Evolutionary conservation across 2,888 invertebrate species (phyloP), one percentile per base, ranked within the genome.

Genomic region (Latheticus oryzae): DNA sequence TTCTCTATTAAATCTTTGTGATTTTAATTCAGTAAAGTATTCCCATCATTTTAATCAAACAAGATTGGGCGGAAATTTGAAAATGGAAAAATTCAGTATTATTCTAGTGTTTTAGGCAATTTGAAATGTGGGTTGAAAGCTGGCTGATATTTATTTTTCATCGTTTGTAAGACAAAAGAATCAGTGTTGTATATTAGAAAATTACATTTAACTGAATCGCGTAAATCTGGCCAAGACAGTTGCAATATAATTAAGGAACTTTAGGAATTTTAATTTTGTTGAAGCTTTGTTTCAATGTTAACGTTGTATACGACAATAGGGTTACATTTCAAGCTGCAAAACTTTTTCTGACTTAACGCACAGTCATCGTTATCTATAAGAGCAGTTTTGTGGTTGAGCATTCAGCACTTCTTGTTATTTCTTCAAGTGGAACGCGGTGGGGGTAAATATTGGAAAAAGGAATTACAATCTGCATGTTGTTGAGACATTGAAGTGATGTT

Each of bases 261-360:
- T 45, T 30, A 32, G 21, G 45, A 32, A 45, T 45, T 45, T 30
- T 45, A 45, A 30, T 30, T 43, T 43, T 9, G 17, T 43, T 26
- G 5, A 15, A 30, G 43, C 17, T 43, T 43, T 28, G 43, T 26
- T 26, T 16, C 42, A 26, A 23, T 26, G 42, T 26, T 42, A 16
- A 5, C n/a, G 12, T n/a, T 28, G 13, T 40, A 40, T 16, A 40
- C 40, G 40, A 40, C 40, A 40, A 40, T 40, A 40, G 23, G 12
- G 38, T 40, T 42, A 38, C 8, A 23, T 38, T 38, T 23, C 12
- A 23, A 11, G 12, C 37, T 32, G 17, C 11, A 5, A 2, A 23
- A 40, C 38, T 40, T 33, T 33, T 33, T 16, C 12, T 13, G 16
- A 12, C 15, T 16, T 33, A 15, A 16, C 15, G 33, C 15, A 33